Evolutionary conservation across 2,888 invertebrate species (phyloP).

Genomic region (Idaea biselata): DNA sequence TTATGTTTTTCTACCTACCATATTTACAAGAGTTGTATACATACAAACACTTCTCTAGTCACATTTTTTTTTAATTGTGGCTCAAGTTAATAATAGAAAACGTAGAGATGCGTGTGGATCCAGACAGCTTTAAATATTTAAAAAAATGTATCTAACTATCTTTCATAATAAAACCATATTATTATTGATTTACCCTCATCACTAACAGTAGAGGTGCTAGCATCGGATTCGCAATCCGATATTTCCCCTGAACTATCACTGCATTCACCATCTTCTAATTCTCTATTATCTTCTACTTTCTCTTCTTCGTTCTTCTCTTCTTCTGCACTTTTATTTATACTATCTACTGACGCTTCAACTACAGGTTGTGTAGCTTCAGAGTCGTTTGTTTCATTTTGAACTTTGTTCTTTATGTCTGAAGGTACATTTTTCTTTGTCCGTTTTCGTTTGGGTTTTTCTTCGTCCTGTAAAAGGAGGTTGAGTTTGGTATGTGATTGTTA

Average conservation of each 20-base stretch:
- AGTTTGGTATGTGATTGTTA: conserved; percentile 65
- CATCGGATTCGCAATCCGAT: conserved; percentile 43
- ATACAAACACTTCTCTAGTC: too few relatives aligned
- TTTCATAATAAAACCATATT: too few relatives aligned
- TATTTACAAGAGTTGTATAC: too few relatives aligned
- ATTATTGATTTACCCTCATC: conserved; percentile 63
- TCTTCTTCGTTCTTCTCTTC: conserved; percentile 26
- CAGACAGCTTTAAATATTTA: too few relatives aligned
- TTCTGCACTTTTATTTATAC: conserved; percentile 15
- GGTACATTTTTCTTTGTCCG: conserved; percentile 28
- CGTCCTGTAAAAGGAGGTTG: conserved; percentile 72
- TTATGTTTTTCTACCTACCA: too few relatives aligned
- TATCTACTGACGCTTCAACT: conserved; percentile 11
- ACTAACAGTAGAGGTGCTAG: conserved; percentile 66
- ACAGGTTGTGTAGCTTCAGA: conserved; percentile 5
- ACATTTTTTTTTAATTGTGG: too few relatives aligned
- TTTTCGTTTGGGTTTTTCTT: conserved; percentile 47
- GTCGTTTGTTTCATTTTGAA: conserved; percentile 16
- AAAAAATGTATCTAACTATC: too few relatives aligned
- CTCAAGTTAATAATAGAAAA: too few relatives aligned
- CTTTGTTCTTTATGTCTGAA: conserved; percentile 25
- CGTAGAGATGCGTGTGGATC: too few relatives aligned
- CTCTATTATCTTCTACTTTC: conserved; percentile 66
- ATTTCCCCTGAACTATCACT: conserved; percentile 69
- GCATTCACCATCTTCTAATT: conserved; percentile 84